These are phyloP conservation scores for Nesoenas mayeri DNA, from an alignment of 2,113 vertebrate genomes.

Conservation along the genomic window DNA sequence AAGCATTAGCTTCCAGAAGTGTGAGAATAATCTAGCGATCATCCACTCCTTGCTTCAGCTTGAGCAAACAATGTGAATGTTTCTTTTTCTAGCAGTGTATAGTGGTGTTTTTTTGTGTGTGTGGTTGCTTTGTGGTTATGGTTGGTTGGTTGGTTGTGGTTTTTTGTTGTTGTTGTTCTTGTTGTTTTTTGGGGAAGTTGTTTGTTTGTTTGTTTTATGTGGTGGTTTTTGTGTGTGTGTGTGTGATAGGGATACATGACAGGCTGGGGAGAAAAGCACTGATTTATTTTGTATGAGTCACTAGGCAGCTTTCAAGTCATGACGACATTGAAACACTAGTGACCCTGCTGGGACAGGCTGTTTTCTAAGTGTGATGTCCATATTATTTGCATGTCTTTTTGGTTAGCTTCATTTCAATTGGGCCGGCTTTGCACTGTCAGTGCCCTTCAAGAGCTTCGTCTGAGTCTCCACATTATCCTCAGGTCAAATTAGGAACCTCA, in stretches of 20 bases:
- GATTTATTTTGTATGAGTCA: background rate
- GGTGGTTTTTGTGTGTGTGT: no score
- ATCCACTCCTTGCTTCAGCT: background rate
- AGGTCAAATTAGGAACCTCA: background rate
- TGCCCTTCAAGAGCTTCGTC: background rate
- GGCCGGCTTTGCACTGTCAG: background rate
- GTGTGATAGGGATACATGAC: background rate
- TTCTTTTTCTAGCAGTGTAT: background rate
- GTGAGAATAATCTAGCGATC: background rate
- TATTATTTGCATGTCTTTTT: background rate
- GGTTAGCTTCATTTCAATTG: background rate
- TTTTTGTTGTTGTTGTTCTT: no score
- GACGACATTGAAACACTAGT: background rate
- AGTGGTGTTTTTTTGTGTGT: no score
- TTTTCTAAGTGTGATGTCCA: background rate
- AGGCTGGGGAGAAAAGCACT: background rate
- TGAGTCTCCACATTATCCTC: background rate
- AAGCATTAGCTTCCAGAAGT: background rate
- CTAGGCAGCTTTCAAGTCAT: background rate
- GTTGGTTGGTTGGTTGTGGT: no score
- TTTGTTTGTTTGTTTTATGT: background rate
- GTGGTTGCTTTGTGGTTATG: no score
- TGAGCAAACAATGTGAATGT: background rate
- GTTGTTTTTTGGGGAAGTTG: background rate
- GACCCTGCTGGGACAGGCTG: background rate